Conservation (phyloP, 2,797 vertebrate genomes). For the Macropus fuliginosus region DNA sequence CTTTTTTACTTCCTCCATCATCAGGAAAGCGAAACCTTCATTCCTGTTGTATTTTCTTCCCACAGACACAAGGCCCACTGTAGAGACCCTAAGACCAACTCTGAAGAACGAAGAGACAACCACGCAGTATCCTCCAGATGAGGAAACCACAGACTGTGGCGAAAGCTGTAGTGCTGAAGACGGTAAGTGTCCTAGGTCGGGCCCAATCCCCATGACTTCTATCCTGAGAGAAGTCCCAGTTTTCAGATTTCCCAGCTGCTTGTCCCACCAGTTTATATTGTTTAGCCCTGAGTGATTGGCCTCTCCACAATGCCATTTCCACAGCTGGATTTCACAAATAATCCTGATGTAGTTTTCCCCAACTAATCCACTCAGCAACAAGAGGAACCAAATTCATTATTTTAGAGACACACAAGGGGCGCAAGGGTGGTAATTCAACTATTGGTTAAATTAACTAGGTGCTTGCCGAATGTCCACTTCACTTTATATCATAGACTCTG, state of each 20-base stretch:
- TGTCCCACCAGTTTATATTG: neutral
- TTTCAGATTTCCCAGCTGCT: neutral
- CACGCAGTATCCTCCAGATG: conserved; percentile 86
- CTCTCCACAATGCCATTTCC: conserved; percentile 14
- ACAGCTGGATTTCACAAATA: conserved; percentile 72
- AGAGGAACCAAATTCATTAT: neutral
- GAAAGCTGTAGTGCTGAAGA: conserved; percentile 86
- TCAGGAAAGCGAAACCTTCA: neutral
- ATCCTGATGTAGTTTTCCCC: conserved; percentile 52
- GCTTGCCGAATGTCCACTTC: neutral
- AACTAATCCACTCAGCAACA: conserved; percentile 54
- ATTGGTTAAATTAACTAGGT: conserved; percentile 39
- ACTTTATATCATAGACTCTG: conserved; percentile 36
- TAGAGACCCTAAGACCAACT: conserved; percentile 91
- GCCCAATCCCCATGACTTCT: neutral
- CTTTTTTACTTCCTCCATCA: neutral
- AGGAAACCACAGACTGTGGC: conserved; percentile 85
- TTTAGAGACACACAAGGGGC: neutral
- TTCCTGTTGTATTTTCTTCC: conserved; percentile 43
- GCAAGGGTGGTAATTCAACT: conserved; percentile 51
- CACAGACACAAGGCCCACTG: conserved; percentile 92
- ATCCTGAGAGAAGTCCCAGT: neutral
- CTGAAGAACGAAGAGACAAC: conserved; percentile 89
- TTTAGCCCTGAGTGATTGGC: too few relatives aligned
- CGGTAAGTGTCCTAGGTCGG: conserved; percentile 75